Evolutionary conservation across 37 sponge, comb jelly and placozoan genomes (phyloP), one percentile per base, ranked within the genome.

Genomic region (Oopsacas minuta): DNA sequence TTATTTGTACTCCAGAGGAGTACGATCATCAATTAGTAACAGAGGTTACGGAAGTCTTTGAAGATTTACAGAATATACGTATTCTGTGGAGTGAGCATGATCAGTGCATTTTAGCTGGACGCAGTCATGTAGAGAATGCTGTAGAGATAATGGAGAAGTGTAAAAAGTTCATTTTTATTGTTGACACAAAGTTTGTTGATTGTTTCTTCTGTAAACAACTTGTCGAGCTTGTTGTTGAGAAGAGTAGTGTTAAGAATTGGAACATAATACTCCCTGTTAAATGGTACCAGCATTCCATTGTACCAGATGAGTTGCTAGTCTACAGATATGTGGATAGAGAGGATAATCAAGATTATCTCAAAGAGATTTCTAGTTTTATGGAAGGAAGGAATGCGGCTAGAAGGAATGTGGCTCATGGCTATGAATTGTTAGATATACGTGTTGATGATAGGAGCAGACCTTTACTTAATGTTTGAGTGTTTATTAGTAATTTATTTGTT

Each of bases 181-280:
- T 61, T 34, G 30, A 61, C 30, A n/a, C 20, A 34, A 3, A 34
- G 1, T 61, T 61, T 34, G 17, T 32, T 7, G 28, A 61, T 12
- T 61, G 75, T 61, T 61, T 61, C 75, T 61, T 61, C 22, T 61
- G 75, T 61, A 61, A 61, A n/a, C 75, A 61, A 61, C 22, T 61
- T 25, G 22, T 12, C 22, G 75, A 61, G 20, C 75, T 61, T 20
- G 75, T 61, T 25, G 30, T n/a, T 3, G 75, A 61, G 75, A 12
- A 61, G 75, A 61, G 75, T 61, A 10, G 75, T 25, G 75, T 61
- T 10, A 61, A 61, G 75, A 61, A 61, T 61, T 61, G 75, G 75
- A 61, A 61, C 75, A 61, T 61, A 20, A 61, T 61, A 7, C 30
- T 61, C 20, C 75, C 75, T 3, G 30, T 61, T 25, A 61, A 61